Conservation (phyloP, 2,888 invertebrate genomes). For the Cyclophora punctaria region DNA sequence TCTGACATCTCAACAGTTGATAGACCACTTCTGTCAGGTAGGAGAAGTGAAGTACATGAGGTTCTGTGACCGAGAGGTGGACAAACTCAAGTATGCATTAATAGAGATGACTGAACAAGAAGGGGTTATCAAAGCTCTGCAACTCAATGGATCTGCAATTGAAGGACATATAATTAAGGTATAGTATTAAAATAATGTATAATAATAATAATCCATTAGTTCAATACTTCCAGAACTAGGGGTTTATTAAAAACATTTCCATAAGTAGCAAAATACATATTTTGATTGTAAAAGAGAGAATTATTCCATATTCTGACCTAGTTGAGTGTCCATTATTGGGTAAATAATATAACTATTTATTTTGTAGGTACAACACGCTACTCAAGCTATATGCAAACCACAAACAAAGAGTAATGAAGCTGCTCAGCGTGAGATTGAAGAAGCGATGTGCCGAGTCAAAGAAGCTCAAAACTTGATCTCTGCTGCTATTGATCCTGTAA, state of each 20-base stretch:
- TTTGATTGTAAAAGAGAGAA: no score
- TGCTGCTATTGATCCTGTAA: constrained; percentile 94
- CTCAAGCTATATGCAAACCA: constrained; percentile 92
- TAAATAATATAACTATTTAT: no score
- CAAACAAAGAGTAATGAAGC: constrained; percentile 97
- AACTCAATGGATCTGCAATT: constrained; percentile 86
- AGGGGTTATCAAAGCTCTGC: constrained; percentile 88
- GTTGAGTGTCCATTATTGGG: no score
- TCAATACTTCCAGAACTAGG: no score
- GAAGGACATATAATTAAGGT: constrained; percentile 80
- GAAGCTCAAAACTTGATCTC: constrained; percentile 96
- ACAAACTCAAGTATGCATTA: constrained; percentile 86
- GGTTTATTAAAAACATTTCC: no score
- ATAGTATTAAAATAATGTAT: not conserved
- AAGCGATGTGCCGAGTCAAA: constrained; percentile 96
- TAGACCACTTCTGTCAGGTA: constrained; percentile 89
- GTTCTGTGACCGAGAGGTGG: constrained; percentile 88
- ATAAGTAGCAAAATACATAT: no score
- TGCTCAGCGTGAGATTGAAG: constrained; percentile 95
- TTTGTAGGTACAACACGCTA: constrained; percentile 88
- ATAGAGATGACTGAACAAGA: constrained; percentile 96
- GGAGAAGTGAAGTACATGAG: constrained; percentile 97
- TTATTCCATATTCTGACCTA: no score
- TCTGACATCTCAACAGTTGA: constrained; percentile 86
- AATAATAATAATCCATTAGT: no score